Evolutionary conservation across 2,113 vertebrate genomes (phyloP).

Genomic region (Sturnira hondurensis): DNA sequence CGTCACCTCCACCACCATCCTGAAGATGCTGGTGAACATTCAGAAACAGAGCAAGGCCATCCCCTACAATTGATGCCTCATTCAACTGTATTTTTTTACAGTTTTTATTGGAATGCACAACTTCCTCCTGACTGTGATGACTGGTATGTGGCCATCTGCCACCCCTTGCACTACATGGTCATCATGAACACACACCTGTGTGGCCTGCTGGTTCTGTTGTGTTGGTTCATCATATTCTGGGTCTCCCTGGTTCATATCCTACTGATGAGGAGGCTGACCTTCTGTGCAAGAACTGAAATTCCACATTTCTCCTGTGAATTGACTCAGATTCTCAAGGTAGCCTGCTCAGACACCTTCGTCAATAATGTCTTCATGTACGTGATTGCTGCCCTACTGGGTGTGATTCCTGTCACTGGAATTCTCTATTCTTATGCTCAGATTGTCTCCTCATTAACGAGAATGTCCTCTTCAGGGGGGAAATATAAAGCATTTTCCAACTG

Average conservation of each 20-base stretch:
- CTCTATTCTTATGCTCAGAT: conserved; percentile 50
- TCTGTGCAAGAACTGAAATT: conserved; percentile 19
- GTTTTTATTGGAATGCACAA: conserved; percentile 48
- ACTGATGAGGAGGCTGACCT: conserved; percentile 26
- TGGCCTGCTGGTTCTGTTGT: conserved; percentile 34
- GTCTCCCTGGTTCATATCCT: conserved; percentile 42
- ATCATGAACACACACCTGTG: conserved; percentile 35
- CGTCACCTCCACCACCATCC: conserved; percentile 3
- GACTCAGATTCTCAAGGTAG: background rate
- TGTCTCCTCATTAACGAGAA: conserved; percentile 44
- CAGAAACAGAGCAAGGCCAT: conserved; percentile 9
- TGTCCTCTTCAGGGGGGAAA: background rate
- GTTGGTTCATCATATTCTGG: conserved; percentile 31
- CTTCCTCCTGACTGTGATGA: conserved; percentile 57
- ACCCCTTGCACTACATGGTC: conserved; percentile 14
- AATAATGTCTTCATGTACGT: conserved; percentile 19
- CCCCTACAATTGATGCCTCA: conserved; percentile 19
- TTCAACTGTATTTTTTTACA: conserved; percentile 54
- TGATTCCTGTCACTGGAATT: conserved; percentile 45
- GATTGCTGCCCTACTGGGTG: background rate
- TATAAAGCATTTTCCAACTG: conserved; percentile 48
- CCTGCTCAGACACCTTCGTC: conserved; percentile 42
- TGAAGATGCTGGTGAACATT: conserved; percentile 52
- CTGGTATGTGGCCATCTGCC: conserved; percentile 61
- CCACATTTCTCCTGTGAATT: conserved; percentile 55